These are phyloP conservation scores for Tenualosa thibaudeaui DNA, from an alignment of 2,797 vertebrate species.

Conservation along the genomic window DNA sequence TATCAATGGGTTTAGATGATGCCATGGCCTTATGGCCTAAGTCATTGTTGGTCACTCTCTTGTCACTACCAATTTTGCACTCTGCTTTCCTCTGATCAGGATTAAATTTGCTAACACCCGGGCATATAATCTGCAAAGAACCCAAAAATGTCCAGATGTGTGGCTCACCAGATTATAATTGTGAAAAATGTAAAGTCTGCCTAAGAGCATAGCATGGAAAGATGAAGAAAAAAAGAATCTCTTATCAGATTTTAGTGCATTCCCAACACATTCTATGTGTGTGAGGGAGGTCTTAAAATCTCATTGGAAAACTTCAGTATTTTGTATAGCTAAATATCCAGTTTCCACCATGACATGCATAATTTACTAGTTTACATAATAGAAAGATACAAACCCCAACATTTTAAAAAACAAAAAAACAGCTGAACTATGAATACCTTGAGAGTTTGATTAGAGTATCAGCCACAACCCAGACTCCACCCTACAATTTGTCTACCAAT, in stretches of 20 bases:
- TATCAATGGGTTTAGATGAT: background rate
- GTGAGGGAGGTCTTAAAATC: background rate
- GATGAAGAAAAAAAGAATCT: background rate
- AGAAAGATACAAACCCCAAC: too few relatives aligned
- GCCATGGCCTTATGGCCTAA: background rate
- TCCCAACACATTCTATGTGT: background rate
- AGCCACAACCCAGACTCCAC: too few relatives aligned
- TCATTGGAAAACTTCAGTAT: background rate
- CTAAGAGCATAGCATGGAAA: background rate
- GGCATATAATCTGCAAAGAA: conserved; percentile 37
- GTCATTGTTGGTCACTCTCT: background rate
- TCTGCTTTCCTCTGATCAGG: conserved; percentile 44
- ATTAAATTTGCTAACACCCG: conserved; percentile 43
- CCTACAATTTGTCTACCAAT: too few relatives aligned
- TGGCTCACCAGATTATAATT: conserved; percentile 29
- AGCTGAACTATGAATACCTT: too few relatives aligned
- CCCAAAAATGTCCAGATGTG: conserved; percentile 34
- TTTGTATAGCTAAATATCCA: background rate
- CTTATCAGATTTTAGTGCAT: background rate
- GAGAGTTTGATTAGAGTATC: too few relatives aligned
- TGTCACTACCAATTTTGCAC: background rate
- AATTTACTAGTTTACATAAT: too few relatives aligned
- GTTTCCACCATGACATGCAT: background rate
- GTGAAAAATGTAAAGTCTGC: background rate
- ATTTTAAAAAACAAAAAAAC: too few relatives aligned